phyloP scores from a whole-genome alignment of 2,113 vertebrate genomes.

The Cryptotis parvus region DNA sequence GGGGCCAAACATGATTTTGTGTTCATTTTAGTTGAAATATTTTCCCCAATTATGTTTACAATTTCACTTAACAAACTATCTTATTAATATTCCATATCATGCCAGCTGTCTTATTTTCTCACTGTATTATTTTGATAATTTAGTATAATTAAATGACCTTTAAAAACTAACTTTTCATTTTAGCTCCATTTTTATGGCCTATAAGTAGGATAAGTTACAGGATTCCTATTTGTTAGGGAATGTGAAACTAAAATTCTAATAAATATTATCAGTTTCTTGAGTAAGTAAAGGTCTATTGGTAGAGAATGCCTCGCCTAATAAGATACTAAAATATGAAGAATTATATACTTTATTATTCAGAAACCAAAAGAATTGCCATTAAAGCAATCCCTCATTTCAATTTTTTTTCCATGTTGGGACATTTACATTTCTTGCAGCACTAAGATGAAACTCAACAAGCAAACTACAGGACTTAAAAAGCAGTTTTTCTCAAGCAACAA shows the following conservation, averaged over 20 bases:
- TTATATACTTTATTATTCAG: neutral
- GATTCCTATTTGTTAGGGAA: neutral
- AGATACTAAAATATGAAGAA: conserved; percentile 23
- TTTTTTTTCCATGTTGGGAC: neutral
- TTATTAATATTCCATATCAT: conserved; percentile 53
- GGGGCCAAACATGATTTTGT: no score
- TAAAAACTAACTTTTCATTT: conserved; percentile 13
- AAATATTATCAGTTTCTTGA: neutral
- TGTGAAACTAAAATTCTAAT: neutral
- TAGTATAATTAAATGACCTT: neutral
- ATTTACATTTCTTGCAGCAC: conserved; percentile 34
- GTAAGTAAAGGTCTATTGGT: neutral
- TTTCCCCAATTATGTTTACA: neutral
- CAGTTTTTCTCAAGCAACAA: neutral
- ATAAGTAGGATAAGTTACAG: neutral
- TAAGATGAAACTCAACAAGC: neutral
- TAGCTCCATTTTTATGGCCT: neutral
- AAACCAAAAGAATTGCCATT: neutral
- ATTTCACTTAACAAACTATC: conserved; percentile 46
- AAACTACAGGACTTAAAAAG: neutral
- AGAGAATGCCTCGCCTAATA: neutral
- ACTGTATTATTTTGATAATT: neutral
- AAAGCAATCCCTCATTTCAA: neutral
- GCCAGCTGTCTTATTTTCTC: conserved; percentile 14
- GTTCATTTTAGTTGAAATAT: neutral